These are phyloP conservation scores for Tridacna gigas DNA, from an alignment of 2,888 invertebrate species.

Conservation along the genomic window DNA sequence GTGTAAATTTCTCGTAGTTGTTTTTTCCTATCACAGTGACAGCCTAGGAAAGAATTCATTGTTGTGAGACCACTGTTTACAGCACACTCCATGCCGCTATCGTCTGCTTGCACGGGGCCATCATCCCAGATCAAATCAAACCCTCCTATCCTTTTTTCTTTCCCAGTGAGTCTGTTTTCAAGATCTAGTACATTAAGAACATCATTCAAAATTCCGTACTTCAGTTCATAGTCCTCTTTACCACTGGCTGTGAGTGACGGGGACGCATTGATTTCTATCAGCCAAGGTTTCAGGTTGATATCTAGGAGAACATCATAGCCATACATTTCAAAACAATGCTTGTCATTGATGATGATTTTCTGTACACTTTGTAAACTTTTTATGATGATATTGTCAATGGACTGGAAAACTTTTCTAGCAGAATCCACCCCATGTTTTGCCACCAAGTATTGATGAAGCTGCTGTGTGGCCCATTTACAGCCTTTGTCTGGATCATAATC, in stretches of 20 bases:
- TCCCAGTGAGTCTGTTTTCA: constrained; percentile 87
- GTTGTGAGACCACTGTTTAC: constrained; percentile 66
- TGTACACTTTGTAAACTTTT: constrained; percentile 87
- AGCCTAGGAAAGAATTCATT: constrained; percentile 79
- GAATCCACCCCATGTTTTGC: constrained; percentile 86
- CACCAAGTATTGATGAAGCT: constrained; percentile 87
- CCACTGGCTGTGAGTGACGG: constrained; percentile 88
- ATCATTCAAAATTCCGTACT: constrained; percentile 87
- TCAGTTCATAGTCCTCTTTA: constrained; percentile 87
- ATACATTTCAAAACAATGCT: constrained; percentile 89
- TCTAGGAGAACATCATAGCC: constrained; percentile 88
- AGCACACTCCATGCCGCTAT: constrained; percentile 72
- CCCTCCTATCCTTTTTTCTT: constrained; percentile 87
- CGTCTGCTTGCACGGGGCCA: constrained; percentile 85
- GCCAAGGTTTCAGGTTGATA: constrained; percentile 87
- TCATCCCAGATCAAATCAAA: constrained; percentile 88
- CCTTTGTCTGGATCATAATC: constrained; percentile 87
- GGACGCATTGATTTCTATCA: constrained; percentile 88
- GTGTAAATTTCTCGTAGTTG: constrained; percentile 77
- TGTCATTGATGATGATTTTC: constrained; percentile 86
- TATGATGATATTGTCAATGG: constrained; percentile 87
- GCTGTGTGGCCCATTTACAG: constrained; percentile 87
- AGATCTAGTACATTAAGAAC: constrained; percentile 88
- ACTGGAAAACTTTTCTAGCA: constrained; percentile 85
- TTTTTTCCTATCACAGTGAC: constrained; percentile 75